Conservation (phyloP, 2,113 vertebrate genomes). For the Nannobrachium achirus region DNA sequence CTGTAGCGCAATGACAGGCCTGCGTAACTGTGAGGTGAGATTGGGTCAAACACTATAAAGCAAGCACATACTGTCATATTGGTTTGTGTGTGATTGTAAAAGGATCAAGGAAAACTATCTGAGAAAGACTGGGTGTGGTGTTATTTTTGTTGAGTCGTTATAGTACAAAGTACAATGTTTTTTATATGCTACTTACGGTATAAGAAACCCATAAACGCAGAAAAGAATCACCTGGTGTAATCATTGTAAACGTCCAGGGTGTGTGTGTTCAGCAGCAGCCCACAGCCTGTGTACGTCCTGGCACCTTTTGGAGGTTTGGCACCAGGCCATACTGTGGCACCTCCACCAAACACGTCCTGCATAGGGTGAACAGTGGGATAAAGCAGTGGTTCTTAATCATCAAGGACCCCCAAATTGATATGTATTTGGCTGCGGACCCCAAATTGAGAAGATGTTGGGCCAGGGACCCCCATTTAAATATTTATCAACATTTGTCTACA, state of each 20-base stretch:
- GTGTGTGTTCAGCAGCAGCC: slow-evolving; percentile 85
- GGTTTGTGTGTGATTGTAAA: neutral
- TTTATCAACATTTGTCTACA: neutral
- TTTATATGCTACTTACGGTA: neutral
- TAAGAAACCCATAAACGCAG: slow-evolving; percentile 34
- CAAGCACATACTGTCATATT: neutral
- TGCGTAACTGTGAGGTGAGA: slow-evolving; percentile 77
- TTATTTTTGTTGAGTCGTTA: slow-evolving; percentile 12
- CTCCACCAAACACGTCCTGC: slow-evolving; percentile 84
- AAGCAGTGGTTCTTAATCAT: neutral
- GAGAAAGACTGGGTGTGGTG: neutral
- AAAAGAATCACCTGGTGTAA: slow-evolving; percentile 85
- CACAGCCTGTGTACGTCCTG: slow-evolving; percentile 78
- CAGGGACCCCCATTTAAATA: neutral
- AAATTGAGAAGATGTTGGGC: neutral
- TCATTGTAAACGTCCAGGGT: slow-evolving; percentile 86
- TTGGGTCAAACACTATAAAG: neutral
- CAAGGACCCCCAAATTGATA: too few relatives aligned
- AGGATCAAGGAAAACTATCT: neutral
- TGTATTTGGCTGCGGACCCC: neutral
- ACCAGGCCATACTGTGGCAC: slow-evolving; percentile 89
- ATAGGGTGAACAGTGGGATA: slow-evolving; percentile 6
- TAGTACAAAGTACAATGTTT: slow-evolving; percentile 42
- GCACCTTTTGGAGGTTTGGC: slow-evolving; percentile 87
- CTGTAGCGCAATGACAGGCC: slow-evolving; percentile 87